phyloP scores from a whole-genome alignment of 2,797 vertebrate species.

The Amazona ochrocephala region DNA sequence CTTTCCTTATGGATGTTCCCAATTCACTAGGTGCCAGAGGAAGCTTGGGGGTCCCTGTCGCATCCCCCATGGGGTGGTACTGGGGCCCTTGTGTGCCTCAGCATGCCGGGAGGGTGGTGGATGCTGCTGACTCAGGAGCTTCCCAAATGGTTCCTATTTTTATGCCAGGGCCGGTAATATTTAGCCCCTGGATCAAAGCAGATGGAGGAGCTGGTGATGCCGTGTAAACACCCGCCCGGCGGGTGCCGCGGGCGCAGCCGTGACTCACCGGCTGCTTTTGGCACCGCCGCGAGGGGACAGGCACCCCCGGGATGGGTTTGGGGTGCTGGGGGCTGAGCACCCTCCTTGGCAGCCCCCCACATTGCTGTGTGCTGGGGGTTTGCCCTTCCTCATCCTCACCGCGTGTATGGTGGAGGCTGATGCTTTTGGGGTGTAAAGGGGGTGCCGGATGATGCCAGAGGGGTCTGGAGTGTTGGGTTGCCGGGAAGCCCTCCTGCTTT shows the following conservation, averaged over 20 bases:
- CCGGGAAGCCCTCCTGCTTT: not conserved
- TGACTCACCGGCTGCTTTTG: constrained; percentile 27
- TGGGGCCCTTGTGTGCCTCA: not conserved
- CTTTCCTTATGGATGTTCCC: not conserved
- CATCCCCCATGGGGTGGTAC: not conserved
- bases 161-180: constrained; percentile 10
- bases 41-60: not conserved
- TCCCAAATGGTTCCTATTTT: constrained; percentile 54
- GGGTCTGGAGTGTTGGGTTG: not conserved
- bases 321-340: not conserved
- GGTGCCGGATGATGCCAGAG: not conserved
- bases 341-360: accelerated
- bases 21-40: not conserved
- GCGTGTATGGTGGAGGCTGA: not conserved
- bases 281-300: not conserved
- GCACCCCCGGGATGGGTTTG: not conserved
- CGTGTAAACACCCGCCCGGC: not conserved
- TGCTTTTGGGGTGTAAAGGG: not conserved
- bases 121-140: constrained; percentile 44
- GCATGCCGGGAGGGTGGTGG: not conserved
- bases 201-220: constrained; percentile 53
- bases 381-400: not conserved
- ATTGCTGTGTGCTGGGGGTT: not conserved
- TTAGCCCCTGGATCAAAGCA: constrained; percentile 52
- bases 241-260: not conserved